phyloP scores from a whole-genome alignment of 2,113 vertebrate species.

The Corynorhinus townsendii region DNA sequence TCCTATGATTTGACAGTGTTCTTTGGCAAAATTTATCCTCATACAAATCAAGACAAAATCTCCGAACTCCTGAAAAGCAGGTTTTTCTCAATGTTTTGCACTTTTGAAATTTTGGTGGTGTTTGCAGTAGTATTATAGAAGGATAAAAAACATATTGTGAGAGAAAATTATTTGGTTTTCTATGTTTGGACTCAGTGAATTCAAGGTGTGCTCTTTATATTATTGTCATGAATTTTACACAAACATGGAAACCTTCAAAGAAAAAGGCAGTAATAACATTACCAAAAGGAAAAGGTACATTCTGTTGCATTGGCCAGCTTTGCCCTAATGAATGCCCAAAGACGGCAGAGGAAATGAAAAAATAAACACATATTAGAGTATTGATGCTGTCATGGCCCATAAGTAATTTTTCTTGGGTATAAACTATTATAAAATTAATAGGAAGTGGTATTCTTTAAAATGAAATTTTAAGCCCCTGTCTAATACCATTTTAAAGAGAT shows the following conservation, averaged over 20 bases:
- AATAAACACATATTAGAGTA: background rate
- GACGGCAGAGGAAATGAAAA: background rate
- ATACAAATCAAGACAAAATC: background rate
- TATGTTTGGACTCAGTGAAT: background rate
- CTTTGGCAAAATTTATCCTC: background rate
- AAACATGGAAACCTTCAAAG: background rate
- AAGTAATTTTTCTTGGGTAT: background rate
- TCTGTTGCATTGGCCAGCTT: background rate
- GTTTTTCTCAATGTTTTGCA: background rate
- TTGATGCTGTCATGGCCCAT: background rate
- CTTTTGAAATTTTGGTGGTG: background rate
- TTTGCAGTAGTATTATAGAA: background rate
- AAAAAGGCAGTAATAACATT: background rate
- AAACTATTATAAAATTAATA: conserved; percentile 13
- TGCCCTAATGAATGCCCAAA: background rate
- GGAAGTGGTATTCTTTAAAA: conserved; percentile 37
- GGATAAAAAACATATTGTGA: background rate
- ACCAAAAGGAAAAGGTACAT: background rate
- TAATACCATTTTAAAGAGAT: conserved; percentile 77
- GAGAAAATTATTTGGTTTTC: background rate
- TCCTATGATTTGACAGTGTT: background rate
- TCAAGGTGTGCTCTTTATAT: background rate
- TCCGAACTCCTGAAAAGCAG: background rate
- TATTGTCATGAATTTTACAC: background rate
- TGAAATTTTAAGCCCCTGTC: conserved; percentile 74